A percentile compares a stretch with the other conserved stretches of the same genome.
phyloP scores from a whole-genome alignment of 2,113 vertebrate genomes.

The Bufo bufo region DNA sequence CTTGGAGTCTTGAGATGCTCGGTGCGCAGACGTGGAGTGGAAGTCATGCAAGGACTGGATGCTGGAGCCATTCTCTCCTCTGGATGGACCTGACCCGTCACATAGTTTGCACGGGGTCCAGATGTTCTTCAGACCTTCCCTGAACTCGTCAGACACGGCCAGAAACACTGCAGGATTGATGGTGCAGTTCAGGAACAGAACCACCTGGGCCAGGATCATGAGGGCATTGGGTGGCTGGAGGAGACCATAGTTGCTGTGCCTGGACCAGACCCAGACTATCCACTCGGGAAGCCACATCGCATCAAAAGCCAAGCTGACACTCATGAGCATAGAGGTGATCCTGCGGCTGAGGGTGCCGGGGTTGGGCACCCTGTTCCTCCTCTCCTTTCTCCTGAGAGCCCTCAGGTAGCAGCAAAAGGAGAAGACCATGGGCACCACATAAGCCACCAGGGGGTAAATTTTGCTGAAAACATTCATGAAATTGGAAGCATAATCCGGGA shows the following conservation, averaged over 20 bases:
- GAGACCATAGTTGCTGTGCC: slow-evolving; percentile 62
- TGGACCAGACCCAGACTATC: slow-evolving; percentile 75
- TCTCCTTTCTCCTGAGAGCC: slow-evolving; percentile 62
- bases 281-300: slow-evolving; percentile 77
- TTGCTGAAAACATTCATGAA: slow-evolving; percentile 76
- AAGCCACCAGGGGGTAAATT: slow-evolving; percentile 71
- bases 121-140: slow-evolving; percentile 64
- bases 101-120: slow-evolving; percentile 60
- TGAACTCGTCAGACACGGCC: slow-evolving; percentile 73
- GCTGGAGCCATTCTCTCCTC: slow-evolving; percentile 61
- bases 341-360: slow-evolving; percentile 64
- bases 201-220: slow-evolving; percentile 68
- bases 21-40: not conserved
- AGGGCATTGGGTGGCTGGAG: slow-evolving; percentile 68
- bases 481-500: slow-evolving; percentile 67
- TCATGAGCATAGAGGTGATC: slow-evolving; percentile 68
- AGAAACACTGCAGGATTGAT: slow-evolving; percentile 70
- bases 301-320: slow-evolving; percentile 69
- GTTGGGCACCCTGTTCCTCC: slow-evolving; percentile 54
- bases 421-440: slow-evolving; percentile 68
- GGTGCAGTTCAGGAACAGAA: slow-evolving; percentile 72
- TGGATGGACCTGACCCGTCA: not conserved
- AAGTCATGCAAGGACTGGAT: slow-evolving; percentile 61
- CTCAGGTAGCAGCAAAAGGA: slow-evolving; percentile 71
- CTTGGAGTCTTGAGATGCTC: slow-evolving; percentile 14